These are phyloP conservation scores for Subanguina moxae DNA, from an alignment of 1,140 invertebrate genomes.

Conservation along the genomic window DNA sequence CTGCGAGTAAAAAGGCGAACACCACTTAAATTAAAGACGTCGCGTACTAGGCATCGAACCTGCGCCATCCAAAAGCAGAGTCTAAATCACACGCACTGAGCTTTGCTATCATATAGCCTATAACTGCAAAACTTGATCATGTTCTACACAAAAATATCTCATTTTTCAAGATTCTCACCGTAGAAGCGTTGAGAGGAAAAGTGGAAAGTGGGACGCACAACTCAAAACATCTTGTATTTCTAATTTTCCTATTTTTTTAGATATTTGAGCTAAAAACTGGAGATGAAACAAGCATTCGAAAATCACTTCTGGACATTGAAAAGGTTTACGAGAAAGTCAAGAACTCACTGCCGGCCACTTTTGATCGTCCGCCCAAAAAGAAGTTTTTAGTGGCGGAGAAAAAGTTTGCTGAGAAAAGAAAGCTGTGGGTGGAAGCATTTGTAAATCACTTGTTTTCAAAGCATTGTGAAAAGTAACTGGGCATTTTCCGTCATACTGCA, in stretches of 20 bases:
- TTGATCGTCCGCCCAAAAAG: conserved; percentile 49
- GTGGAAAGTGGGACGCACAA: no score
- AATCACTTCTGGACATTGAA: conserved; percentile 17
- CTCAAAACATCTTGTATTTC: not conserved
- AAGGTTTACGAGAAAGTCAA: conserved; percentile 32
- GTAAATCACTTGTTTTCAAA: conserved; percentile 38
- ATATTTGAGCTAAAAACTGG: conserved; percentile 33
- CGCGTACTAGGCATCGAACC: no score
- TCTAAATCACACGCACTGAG: not conserved
- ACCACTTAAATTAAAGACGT: no score
- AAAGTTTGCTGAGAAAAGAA: conserved; percentile 48
- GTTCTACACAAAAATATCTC: not conserved
- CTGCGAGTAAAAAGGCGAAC: no score
- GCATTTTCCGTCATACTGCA: not conserved
- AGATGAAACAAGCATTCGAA: not conserved
- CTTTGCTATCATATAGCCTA: not conserved
- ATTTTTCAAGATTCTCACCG: no score
- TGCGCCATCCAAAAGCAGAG: no score
- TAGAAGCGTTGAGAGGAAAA: no score
- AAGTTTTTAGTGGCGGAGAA: conserved; percentile 37
- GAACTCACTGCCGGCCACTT: conserved; percentile 28
- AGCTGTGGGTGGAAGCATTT: conserved; percentile 40
- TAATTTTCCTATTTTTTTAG: conserved; percentile 14
- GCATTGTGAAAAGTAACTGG: conserved; percentile 42
- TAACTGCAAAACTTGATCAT: not conserved